Evolutionary conservation across 2,797 vertebrate genomes (phyloP).

Genomic region (Tangara arthus): DNA sequence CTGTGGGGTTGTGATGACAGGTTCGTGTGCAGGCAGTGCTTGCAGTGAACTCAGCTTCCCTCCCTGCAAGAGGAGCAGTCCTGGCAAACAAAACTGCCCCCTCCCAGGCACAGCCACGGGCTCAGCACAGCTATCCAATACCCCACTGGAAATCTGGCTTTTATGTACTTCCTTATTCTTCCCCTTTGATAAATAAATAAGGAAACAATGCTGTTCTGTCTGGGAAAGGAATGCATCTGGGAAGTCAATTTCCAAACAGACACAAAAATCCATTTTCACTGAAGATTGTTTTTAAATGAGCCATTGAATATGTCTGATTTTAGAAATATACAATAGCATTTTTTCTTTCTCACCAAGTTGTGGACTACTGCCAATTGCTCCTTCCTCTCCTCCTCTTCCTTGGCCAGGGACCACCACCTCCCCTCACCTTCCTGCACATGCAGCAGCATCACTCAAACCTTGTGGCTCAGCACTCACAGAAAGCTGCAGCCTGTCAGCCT

Average conservation of each 20-base stretch:
- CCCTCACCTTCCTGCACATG: background rate
- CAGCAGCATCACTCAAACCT: background rate
- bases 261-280: background rate
- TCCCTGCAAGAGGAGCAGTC: background rate
- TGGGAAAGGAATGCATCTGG: background rate
- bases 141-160: background rate
- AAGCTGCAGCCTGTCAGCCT: background rate
- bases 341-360: background rate
- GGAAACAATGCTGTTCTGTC: background rate
- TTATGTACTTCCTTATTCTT: background rate
- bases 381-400: background rate
- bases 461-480: background rate
- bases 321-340: background rate
- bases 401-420: background rate
- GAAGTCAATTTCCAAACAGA: background rate
- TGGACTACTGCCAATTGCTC: background rate
- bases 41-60: background rate
- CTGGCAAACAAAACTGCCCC: background rate
- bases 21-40: background rate
- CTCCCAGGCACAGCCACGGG: background rate
- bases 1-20: background rate
- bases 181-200: background rate
- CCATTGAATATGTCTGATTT: background rate
- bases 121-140: background rate
- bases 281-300: background rate